Evolutionary conservation across 2,888 invertebrate species (phyloP).

Genomic region (Sinotaia quadrata): DNA sequence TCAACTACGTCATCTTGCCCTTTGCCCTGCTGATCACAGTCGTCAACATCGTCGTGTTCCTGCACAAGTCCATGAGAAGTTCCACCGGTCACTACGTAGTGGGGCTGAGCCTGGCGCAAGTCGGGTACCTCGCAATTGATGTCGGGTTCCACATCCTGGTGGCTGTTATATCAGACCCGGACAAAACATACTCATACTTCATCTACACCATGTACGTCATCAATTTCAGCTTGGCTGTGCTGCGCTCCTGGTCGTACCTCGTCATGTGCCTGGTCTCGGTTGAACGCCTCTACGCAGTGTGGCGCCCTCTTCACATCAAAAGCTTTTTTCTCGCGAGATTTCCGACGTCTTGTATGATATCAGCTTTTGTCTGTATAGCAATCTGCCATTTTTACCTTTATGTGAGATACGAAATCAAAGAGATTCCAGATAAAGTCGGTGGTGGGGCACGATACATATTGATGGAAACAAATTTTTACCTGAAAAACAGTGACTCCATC

Average conservation of each 20-base stretch:
- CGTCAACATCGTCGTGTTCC: conserved; percentile 8
- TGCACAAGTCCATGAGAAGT: conserved; percentile 10
- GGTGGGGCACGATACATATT: not conserved
- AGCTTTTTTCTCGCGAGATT: not conserved
- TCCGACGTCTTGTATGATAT: not conserved
- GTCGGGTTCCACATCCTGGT: no score
- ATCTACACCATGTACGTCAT: no score
- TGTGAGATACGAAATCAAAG: not conserved
- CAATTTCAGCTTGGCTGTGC: not conserved
- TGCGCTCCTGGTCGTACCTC: not conserved
- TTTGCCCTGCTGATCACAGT: not conserved
- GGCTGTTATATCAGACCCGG: no score
- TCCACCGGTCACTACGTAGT: conserved; percentile 11
- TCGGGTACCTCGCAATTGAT: not conserved
- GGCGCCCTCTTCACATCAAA: conserved; percentile 3
- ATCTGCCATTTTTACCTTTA: not conserved
- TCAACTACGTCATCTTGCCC: not conserved
- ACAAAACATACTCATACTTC: not conserved
- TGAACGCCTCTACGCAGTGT: not conserved
- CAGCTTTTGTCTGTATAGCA: not conserved
- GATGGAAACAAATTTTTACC: not conserved
- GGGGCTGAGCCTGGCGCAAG: conserved; percentile 9
- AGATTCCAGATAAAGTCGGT: not conserved
- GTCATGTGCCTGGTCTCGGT: conserved; percentile 3
- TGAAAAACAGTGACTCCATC: not conserved